Evolutionary conservation across 1,140 invertebrate species (phyloP).

Genomic region (Rhizoglyphus robini): DNA sequence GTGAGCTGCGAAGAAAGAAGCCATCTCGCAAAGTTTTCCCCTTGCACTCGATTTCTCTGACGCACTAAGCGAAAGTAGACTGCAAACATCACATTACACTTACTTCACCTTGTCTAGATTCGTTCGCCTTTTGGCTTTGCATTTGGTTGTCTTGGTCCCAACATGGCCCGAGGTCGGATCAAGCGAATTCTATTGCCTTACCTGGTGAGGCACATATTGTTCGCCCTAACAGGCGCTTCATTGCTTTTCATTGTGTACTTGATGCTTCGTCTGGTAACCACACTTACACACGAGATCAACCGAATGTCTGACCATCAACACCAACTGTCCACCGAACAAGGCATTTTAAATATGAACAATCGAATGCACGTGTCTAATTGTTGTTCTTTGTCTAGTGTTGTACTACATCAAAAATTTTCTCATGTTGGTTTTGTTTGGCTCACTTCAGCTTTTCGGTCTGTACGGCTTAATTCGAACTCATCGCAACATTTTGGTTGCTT

Average conservation of each 20-base stretch:
- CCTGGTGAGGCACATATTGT: not conserved
- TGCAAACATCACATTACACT: not conserved
- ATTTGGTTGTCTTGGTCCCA: no score
- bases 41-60: no score
- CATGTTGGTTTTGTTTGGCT: not conserved
- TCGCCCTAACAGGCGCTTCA: not conserved
- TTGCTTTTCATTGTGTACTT: not conserved
- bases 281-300: constrained; percentile 1
- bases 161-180: not conserved
- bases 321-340: not conserved
- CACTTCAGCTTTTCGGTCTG: not conserved
- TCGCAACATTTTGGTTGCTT: not conserved
- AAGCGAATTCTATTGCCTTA: not conserved
- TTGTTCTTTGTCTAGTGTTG: not conserved
- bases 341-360: not conserved
- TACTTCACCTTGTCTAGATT: not conserved
- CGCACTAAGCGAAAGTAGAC: no score
- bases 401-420: constrained; percentile 9
- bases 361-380: not conserved
- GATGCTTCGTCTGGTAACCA: constrained; percentile 5
- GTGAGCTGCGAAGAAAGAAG: no score
- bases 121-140: not conserved
- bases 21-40: no score
- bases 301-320: not conserved
- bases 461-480: not conserved